These are phyloP conservation scores for Lepus townsendii DNA, from an alignment of 2,797 vertebrate species.

Conservation along the genomic window DNA sequence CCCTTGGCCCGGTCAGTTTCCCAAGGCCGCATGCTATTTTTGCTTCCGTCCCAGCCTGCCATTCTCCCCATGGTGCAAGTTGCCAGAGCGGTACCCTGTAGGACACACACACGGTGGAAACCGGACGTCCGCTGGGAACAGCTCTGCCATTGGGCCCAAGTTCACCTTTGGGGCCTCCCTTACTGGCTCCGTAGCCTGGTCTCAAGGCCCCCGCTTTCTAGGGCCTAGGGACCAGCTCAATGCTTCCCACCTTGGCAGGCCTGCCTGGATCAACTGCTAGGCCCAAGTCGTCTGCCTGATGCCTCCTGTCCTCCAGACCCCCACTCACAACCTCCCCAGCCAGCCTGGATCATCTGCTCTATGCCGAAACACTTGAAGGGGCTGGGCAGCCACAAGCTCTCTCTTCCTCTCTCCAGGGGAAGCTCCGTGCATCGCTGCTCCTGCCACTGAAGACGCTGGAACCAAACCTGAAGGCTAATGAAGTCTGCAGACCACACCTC, in stretches of 20 bases:
- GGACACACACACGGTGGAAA: background rate
- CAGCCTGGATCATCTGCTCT: background rate
- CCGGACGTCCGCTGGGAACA: background rate
- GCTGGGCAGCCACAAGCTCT: background rate
- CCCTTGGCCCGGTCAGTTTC: slow-evolving; percentile 72
- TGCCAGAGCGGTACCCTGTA: background rate
- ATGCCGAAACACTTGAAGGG: background rate
- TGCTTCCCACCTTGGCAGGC: background rate
- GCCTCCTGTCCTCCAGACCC: background rate
- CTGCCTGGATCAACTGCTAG: background rate
- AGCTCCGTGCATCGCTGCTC: background rate
- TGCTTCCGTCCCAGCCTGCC: slow-evolving; percentile 30
- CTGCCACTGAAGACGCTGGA: background rate
- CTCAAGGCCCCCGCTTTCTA: background rate
- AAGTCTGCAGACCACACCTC: background rate
- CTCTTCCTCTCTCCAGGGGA: background rate
- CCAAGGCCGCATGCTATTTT: slow-evolving; percentile 79
- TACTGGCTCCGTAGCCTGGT: background rate
- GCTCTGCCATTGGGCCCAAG: background rate
- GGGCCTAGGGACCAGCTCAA: background rate
- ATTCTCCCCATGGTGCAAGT: background rate
- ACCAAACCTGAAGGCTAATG: background rate
- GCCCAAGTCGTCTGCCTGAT: background rate
- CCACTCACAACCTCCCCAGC: background rate
- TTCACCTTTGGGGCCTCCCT: background rate